Evolutionary conservation across 1,140 invertebrate genomes (phyloP), one percentile per base, ranked within the genome.

Genomic region (Leptoteleia sp.): DNA sequence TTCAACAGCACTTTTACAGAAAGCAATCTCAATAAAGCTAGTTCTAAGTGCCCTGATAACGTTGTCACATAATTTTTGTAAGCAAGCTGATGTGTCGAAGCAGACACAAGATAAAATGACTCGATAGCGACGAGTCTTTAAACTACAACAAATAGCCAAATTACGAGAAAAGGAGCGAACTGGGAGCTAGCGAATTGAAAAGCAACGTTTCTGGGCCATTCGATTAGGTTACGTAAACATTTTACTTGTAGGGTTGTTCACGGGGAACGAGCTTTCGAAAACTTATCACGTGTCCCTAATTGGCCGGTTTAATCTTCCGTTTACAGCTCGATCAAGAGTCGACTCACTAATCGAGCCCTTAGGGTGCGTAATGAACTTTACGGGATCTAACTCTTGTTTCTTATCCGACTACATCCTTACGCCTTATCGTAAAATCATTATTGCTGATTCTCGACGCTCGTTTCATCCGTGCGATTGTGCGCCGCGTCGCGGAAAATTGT

Each of bases 241-340:
- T 73, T 73, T 57, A 67, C 43, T 68, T 68, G 31, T 16, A 8
- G 37, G 27, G 13, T 38, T 11, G 43, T 50, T 48, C 19, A 5
- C 5, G 13, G 5, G 7, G 31, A 64, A 62, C 13, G 40, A 72
- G 22, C 62, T 73, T 79, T 57, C 15, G 48, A 57, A 79, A 76
- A 59, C 62, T 76, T 64, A 79, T 76, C 72, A 80, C 72, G 72
- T 61, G 77, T 75, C 45, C 43, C 65, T 75, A 79, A 79, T 79
- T 67, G 65, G 40, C 11, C 59, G 65, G 78, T 68, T 80, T 80
- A 67, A 62, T 47, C 61, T 67, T 65, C 42, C 50, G 75, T 77
- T 78, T 67, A 78, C 76, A 61, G 47, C 48, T 65, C 65, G 71
- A 79, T 79, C 77, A 75, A 75, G 65, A 65, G 61, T 71, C 38